A percentile compares a stretch with the other conserved stretches of the same genome.
phyloP scores from a whole-genome alignment of 2,888 invertebrate species.

The Acleris holmiana region DNA sequence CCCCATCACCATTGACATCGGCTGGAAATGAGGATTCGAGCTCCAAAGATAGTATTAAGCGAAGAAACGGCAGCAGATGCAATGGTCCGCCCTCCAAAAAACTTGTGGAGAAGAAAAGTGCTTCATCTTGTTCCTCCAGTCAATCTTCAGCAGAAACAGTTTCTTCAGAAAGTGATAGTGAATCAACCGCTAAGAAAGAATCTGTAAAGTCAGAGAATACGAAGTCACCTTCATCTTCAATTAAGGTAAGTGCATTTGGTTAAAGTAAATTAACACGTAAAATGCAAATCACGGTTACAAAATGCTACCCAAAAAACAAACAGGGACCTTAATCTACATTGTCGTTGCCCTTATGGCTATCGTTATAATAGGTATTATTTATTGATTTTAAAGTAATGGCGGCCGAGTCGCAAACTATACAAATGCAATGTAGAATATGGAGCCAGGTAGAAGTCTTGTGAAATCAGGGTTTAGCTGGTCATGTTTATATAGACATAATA shows the following conservation, averaged over 20 bases:
- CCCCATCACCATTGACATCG: slow-evolving; percentile 50
- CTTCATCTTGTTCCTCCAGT: slow-evolving; percentile 75
- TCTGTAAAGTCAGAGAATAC: slow-evolving; percentile 66
- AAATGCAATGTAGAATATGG: no score
- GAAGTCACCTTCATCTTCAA: slow-evolving; percentile 60
- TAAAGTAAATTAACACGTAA: no score
- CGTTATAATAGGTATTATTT: no score
- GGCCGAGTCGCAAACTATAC: no score
- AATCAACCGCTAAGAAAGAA: slow-evolving; percentile 66
- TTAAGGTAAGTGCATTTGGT: slow-evolving; percentile 52
- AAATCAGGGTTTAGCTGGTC: no score
- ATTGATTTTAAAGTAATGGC: no score
- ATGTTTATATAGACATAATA: no score
- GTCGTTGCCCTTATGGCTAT: no score
- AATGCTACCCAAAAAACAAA: no score
- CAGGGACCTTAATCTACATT: no score
- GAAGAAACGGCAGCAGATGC: slow-evolving; percentile 63
- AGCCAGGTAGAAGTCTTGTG: no score
- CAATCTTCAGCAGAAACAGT: slow-evolving; percentile 77
- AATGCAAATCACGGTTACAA: no score
- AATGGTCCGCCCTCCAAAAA: slow-evolving; percentile 76
- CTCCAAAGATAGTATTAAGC: slow-evolving; percentile 65
- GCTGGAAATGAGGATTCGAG: slow-evolving; percentile 66
- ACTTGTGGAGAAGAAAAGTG: slow-evolving; percentile 69
- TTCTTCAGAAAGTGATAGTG: slow-evolving; percentile 75